phyloP scores from a whole-genome alignment of 2,797 vertebrate species.

The Psittacula echo region DNA sequence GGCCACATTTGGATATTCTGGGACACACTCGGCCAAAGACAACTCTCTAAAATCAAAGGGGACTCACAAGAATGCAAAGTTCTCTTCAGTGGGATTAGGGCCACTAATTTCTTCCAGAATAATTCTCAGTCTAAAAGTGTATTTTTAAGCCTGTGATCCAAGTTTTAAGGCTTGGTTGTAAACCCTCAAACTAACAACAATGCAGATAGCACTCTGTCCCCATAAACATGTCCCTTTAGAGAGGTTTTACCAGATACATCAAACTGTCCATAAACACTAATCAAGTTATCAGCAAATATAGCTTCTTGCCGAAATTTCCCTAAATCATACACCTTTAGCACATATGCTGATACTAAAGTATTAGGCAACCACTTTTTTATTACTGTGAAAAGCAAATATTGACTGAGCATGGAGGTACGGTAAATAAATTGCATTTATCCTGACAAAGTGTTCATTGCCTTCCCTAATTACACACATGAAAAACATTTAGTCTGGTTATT shows the following conservation, averaged over 20 bases:
- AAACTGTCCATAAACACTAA: not conserved
- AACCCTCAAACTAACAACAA: not conserved
- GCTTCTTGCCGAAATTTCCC: not conserved
- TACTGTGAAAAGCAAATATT: constrained; percentile 68
- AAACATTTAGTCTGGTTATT: constrained; percentile 51
- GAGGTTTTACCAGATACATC: not conserved
- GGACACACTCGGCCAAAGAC: not conserved
- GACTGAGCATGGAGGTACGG: constrained; percentile 27
- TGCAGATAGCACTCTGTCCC: not conserved
- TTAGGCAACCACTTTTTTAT: constrained; percentile 32
- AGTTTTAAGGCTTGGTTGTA: not conserved
- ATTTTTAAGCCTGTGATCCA: not conserved
- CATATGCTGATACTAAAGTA: constrained; percentile 2
- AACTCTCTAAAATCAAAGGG: not conserved
- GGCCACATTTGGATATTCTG: not conserved
- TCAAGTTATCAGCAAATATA: not conserved
- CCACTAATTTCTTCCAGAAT: not conserved
- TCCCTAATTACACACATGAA: constrained; percentile 51
- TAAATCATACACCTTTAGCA: not conserved
- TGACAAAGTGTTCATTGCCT: constrained; percentile 55
- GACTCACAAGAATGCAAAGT: rapidly evolving
- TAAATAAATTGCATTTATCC: constrained; percentile 68
- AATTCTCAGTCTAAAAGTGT: not conserved
- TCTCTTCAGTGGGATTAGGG: not conserved
- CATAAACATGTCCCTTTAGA: not conserved